These are phyloP conservation scores for Mixornis gularis DNA, from an alignment of 2,113 vertebrate genomes.

Conservation along the genomic window DNA sequence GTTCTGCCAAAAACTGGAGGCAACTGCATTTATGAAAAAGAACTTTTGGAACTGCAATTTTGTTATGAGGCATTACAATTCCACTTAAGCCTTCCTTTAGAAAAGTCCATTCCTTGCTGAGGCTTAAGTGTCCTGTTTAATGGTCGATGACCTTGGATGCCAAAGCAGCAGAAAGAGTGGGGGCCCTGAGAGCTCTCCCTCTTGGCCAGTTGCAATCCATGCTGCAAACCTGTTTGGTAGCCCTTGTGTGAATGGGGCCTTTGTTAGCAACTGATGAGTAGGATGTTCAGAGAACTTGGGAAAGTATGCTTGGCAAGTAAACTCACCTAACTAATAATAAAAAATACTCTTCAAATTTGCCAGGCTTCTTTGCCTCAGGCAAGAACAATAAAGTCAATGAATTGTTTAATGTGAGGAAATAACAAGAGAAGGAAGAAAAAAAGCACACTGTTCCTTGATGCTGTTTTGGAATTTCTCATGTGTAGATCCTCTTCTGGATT, in stretches of 20 bases:
- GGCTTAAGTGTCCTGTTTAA: background rate
- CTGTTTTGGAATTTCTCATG: conserved; percentile 16
- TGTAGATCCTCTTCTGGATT: background rate
- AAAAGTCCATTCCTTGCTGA: background rate
- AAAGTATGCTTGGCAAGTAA: conserved; percentile 56
- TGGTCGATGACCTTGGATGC: background rate
- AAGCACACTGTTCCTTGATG: background rate
- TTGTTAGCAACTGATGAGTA: conserved; percentile 33
- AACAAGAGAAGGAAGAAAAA: conserved; percentile 9
- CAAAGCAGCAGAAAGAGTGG: background rate
- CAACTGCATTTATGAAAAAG: background rate
- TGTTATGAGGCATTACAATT: background rate
- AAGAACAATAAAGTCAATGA: conserved; percentile 41
- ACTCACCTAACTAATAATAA: conserved; percentile 50
- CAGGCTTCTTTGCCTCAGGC: conserved; percentile 31
- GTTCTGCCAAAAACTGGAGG: background rate
- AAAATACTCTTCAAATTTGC: conserved; percentile 47
- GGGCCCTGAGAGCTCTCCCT: background rate
- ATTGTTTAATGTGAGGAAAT: conserved; percentile 57
- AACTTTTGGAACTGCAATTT: background rate
- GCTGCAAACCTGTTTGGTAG: background rate
- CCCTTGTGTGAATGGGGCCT: background rate
- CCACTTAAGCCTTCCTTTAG: background rate
- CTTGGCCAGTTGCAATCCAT: background rate
- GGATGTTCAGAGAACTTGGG: conserved; percentile 47